Percentiles rank a stretch among this genome's conserved stretches.
These are phyloP conservation scores for Percina caprodes DNA, from an alignment of 2,113 vertebrate species.

Conservation along the genomic window DNA sequence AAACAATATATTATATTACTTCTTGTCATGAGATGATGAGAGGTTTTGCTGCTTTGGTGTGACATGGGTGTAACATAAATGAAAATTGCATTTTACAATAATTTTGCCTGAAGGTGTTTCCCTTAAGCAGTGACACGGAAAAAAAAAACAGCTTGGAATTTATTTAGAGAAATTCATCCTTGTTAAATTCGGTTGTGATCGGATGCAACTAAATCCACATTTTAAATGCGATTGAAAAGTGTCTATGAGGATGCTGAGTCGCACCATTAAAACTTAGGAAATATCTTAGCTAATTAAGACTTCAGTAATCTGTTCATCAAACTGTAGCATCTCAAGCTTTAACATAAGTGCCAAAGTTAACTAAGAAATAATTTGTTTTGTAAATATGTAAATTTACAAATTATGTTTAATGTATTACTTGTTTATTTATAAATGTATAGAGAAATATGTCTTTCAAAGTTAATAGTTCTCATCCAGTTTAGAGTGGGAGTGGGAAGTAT, in stretches of 20 bases:
- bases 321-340: neutral
- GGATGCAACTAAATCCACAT: constrained; percentile 8
- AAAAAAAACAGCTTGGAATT: neutral
- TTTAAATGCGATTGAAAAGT: neutral
- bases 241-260: neutral
- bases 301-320: neutral
- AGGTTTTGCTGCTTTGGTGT: constrained; percentile 40
- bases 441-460: no score
- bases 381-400: neutral
- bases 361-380: neutral
- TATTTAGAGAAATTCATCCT: neutral
- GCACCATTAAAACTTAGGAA: neutral
- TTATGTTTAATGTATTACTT: no score
- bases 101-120: constrained; percentile 26
- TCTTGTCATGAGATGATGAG: constrained; percentile 26
- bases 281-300: neutral
- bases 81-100: constrained; percentile 24
- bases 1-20: constrained; percentile 41
- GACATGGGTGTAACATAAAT: constrained; percentile 37
- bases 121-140: neutral
- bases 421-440: no score
- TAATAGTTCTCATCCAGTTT: neutral
- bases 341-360: neutral
- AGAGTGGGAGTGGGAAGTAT: neutral
- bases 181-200: neutral